A percentile compares a stretch with the other conserved stretches of the same genome.
Conservation (phyloP, 2,888 invertebrate genomes). For the Limnephilus marmoratus region DNA sequence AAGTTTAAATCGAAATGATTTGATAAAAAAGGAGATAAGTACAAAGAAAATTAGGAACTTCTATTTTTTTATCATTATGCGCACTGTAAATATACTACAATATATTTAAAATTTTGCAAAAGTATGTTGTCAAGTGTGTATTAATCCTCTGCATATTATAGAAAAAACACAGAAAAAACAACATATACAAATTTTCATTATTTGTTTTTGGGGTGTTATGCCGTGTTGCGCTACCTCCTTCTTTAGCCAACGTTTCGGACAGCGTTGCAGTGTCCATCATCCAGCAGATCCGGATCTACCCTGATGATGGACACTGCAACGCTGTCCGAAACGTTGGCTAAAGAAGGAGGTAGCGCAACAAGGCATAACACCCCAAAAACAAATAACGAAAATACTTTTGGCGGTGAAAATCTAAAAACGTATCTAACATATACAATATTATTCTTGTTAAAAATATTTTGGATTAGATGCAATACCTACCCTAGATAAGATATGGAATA, state of each 20-base stretch:
- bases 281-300: too few relatives aligned
- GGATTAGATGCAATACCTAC: neutral
- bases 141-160: neutral
- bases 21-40: neutral
- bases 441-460: neutral
- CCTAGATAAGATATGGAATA: neutral
- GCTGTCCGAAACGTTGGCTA: too few relatives aligned
- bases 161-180: neutral
- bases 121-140: neutral
- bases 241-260: too few relatives aligned
- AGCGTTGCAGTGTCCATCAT: too few relatives aligned
- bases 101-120: neutral
- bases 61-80: neutral
- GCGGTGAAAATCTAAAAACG: too few relatives aligned
- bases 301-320: too few relatives aligned
- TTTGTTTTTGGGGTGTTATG: too few relatives aligned
- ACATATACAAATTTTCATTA: neutral
- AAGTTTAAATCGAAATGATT: neutral
- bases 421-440: neutral
- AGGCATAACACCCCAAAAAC: too few relatives aligned
- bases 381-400: too few relatives aligned
- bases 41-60: neutral
- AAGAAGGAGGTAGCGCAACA: too few relatives aligned
- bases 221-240: too few relatives aligned
- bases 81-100: neutral